Conservation (phyloP, 2,797 vertebrate species). For the Eidolon dupreanum region DNA sequence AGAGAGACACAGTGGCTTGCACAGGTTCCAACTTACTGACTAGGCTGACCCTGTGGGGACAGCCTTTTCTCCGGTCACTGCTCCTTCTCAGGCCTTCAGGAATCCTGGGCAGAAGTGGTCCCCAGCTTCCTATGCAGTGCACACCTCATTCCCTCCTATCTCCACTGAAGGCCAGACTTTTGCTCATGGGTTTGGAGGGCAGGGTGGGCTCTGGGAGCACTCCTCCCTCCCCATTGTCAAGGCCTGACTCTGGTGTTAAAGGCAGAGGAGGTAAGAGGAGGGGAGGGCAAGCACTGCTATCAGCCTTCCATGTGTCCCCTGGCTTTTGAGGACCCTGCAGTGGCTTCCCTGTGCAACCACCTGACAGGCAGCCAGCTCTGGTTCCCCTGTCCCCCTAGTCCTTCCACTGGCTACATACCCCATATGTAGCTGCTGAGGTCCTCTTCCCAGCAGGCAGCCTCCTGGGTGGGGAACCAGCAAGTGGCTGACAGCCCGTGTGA, state of each 20-base stretch:
- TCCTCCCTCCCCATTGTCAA: neutral
- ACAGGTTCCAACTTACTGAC: neutral
- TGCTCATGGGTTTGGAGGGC: neutral
- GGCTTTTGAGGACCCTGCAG: neutral
- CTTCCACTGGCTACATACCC: neutral
- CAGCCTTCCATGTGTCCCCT: neutral
- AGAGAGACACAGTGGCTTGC: neutral
- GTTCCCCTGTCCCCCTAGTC: neutral
- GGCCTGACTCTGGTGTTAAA: neutral
- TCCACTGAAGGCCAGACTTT: neutral
- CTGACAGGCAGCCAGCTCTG: neutral
- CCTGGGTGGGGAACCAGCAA: neutral
- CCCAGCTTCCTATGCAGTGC: neutral
- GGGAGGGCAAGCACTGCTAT: neutral
- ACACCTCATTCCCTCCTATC: neutral
- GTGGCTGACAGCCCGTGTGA: too few relatives aligned
- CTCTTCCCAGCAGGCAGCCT: rapidly evolving
- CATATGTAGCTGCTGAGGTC: neutral
- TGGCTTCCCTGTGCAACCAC: neutral
- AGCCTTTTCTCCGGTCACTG: neutral
- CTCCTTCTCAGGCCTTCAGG: neutral
- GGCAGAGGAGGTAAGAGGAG: neutral
- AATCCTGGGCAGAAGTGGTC: neutral
- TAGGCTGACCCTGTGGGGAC: neutral
- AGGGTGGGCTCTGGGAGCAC: neutral